phyloP scores from a whole-genome alignment of 2,888 invertebrate species.

The Acleris literana region DNA sequence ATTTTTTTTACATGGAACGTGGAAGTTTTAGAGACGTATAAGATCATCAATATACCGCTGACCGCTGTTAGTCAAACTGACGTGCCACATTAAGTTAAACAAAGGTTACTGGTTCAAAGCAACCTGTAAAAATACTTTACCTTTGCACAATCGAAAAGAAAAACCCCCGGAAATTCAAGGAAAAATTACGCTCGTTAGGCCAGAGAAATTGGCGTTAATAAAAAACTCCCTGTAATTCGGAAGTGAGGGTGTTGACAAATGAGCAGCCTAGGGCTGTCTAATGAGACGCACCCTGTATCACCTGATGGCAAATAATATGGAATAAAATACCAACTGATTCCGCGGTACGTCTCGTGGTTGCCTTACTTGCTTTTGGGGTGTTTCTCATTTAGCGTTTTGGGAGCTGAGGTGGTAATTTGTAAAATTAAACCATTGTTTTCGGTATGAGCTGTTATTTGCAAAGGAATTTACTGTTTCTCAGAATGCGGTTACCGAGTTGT shows the following conservation, averaged over 20 bases:
- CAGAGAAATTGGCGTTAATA: constrained; percentile 77
- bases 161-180: constrained; percentile 43
- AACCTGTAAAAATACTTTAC: constrained; percentile 39
- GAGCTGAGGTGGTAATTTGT: constrained; percentile 29
- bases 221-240: constrained; percentile 66
- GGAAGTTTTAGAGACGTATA: background rate
- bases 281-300: constrained; percentile 69
- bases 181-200: constrained; percentile 75
- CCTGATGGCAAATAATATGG: constrained; percentile 55
- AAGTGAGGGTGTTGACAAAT: constrained; percentile 73
- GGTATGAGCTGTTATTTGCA: constrained; percentile 25
- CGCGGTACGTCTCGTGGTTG: constrained; percentile 34
- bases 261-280: constrained; percentile 64
- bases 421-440: constrained; percentile 14
- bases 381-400: constrained; percentile 17
- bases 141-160: constrained; percentile 43
- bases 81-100: constrained; percentile 23
- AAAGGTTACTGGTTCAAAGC: constrained; percentile 29
- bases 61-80: constrained; percentile 28
- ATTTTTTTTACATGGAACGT: background rate
- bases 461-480: constrained; percentile 6
- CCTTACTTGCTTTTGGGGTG: constrained; percentile 23
- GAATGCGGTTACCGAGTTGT: background rate
- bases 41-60: constrained; percentile 4
- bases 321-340: constrained; percentile 57